Percentiles rank a stretch among this genome's conserved stretches.
phyloP scores from a whole-genome alignment of 1,140 invertebrate species.

The Hesperophylax magnus region DNA sequence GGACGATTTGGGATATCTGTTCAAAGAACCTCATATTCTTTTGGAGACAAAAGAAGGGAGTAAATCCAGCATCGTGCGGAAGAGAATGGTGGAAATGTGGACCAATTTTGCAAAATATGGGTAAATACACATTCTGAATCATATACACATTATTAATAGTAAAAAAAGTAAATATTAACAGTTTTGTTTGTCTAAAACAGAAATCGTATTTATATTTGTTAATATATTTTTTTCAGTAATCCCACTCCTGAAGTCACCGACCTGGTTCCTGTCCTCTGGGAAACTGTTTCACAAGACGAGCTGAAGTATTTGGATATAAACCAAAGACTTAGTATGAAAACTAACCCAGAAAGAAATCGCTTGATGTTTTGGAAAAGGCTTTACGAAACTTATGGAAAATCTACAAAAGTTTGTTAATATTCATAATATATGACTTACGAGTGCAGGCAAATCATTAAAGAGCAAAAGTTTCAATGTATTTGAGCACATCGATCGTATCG shows the following conservation, averaged over 20 bases:
- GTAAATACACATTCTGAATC: conserved; percentile 60
- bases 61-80: conserved; percentile 62
- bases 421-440: no score
- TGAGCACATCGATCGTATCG: no score
- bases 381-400: not conserved
- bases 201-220: not conserved
- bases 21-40: conserved; percentile 61
- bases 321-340: conserved; percentile 61
- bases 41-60: conserved; percentile 59
- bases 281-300: conserved; percentile 64
- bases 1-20: conserved; percentile 68
- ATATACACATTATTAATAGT: not conserved
- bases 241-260: conserved; percentile 67
- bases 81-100: conserved; percentile 68
- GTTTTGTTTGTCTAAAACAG: not conserved
- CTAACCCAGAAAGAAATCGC: conserved; percentile 64
- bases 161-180: conserved; percentile 2
- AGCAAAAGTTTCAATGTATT: no score
- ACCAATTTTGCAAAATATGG: conserved; percentile 71
- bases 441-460: no score
- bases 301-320: conserved; percentile 65
- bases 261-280: conserved; percentile 66
- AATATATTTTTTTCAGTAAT: conserved; percentile 63
- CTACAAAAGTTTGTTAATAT: not conserved
- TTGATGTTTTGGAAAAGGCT: conserved; percentile 67